These are phyloP conservation scores for Tachyglossus aculeatus DNA, from an alignment of 2,797 vertebrate species.

Conservation along the genomic window DNA sequence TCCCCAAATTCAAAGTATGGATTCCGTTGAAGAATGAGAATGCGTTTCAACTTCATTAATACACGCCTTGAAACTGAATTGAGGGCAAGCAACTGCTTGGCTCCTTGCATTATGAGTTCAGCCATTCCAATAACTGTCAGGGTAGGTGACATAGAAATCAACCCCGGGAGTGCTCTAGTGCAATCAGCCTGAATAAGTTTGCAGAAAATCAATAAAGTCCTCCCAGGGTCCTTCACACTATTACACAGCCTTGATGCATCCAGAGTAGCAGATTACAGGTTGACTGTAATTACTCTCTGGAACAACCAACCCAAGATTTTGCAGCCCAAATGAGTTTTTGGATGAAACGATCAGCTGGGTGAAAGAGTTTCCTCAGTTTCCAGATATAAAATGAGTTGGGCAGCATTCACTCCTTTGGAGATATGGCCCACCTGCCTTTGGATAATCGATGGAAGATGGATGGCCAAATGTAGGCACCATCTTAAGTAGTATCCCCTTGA, in stretches of 20 bases:
- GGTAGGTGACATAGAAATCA: constrained; percentile 27
- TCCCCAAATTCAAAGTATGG: constrained; percentile 16
- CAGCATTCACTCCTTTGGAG: background rate
- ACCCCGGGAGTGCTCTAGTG: constrained; percentile 24
- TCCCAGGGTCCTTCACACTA: constrained; percentile 41
- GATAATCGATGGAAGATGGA: background rate
- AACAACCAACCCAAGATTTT: constrained; percentile 40
- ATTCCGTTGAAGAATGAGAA: constrained; percentile 23
- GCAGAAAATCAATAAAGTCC: constrained; percentile 59
- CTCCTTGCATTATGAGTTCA: constrained; percentile 17
- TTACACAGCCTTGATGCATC: constrained; percentile 21
- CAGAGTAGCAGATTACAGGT: constrained; percentile 29
- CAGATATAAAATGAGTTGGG: background rate
- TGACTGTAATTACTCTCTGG: constrained; percentile 31
- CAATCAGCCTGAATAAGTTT: constrained; percentile 57
- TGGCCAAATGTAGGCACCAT: constrained; percentile 17
- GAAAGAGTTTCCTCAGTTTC: constrained; percentile 15
- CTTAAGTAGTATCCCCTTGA: no score
- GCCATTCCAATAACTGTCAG: constrained; percentile 41
- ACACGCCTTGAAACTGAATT: constrained; percentile 23
- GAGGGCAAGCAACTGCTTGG: constrained; percentile 43
- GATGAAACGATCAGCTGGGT: constrained; percentile 24
- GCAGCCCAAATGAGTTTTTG: constrained; percentile 41
- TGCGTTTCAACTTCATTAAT: constrained; percentile 48
- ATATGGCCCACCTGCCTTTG: background rate